Evolutionary conservation across 2,113 vertebrate species (phyloP), one percentile per base, ranked within the genome.

Genomic region (Chloropsis hardwickii): DNA sequence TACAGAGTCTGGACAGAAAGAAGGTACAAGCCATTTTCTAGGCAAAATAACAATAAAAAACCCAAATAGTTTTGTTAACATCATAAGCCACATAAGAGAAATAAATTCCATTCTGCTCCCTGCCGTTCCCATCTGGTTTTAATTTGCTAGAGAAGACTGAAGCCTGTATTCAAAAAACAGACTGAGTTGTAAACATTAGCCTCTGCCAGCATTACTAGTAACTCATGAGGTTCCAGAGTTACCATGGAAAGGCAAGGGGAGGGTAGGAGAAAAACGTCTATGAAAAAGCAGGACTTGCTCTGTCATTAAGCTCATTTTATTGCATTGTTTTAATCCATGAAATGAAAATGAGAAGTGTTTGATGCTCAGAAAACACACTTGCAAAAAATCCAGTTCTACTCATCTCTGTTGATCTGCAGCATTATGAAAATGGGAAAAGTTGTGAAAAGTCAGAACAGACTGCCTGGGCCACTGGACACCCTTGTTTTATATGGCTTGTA

Each of bases 71-170:
- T 94, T 80, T 88, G 74, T 90, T 93, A 93, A 94, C 71, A 94
- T 70, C 76, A 86, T 19, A 95, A 93, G 67, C 85, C 87, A 88
- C 58, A 58, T 44, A 90, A 73, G 44, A 96, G 67, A 88, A 95
- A 80, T 92, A 76, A 88, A 96, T 86, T 95, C 90, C 74, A 40
- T 81, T 80, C 79, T 94, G 74, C 71, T 86, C 71, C 90, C 94
- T 90, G 76, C 67, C 1, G 47, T 73, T 93, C 47, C 71, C 94
- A 92, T 96, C 94, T 96, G 93, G 76, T 60, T 96, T 94, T 87
- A 85, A 96, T 96, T 96, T 94, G 85, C 66, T 71, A 51, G 48
- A 83, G 67, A 90, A 81, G 74, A 90, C 76, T 78, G 79, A 95
- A 92, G 93, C 44, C 64, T 90, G 92, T 77, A 86, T 80, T 90